phyloP scores from a whole-genome alignment of 2,888 invertebrate genomes.

The Synergus japonicus region DNA sequence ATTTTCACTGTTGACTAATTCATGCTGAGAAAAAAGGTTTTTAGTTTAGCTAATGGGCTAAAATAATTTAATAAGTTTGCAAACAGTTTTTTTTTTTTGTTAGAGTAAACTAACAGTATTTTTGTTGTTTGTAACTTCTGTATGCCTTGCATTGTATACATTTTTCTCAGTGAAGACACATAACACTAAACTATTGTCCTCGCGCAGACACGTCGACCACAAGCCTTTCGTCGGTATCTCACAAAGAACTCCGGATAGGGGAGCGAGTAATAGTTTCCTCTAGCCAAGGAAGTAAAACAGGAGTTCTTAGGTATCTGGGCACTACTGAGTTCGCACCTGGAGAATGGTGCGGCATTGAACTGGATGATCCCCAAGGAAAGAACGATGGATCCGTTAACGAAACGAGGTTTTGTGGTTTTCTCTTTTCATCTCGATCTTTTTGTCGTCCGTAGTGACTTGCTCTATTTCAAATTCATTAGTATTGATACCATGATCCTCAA shows the following conservation, averaged over 20 bases:
- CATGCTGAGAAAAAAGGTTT: no score
- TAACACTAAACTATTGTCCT: conserved; percentile 21
- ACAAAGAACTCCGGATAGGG: conserved; percentile 87
- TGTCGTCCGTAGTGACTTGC: neutral
- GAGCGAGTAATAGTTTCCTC: conserved; percentile 94
- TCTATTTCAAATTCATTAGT: conserved; percentile 8
- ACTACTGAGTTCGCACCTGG: conserved; percentile 94
- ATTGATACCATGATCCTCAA: neutral
- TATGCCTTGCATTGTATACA: neutral
- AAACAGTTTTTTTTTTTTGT: neutral
- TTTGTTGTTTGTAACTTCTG: neutral
- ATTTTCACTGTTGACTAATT: neutral
- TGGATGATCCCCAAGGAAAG: conserved; percentile 95
- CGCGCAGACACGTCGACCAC: conserved; percentile 78
- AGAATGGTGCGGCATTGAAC: conserved; percentile 96
- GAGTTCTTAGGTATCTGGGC: conserved; percentile 91
- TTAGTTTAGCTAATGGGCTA: no score
- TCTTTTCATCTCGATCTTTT: conserved; percentile 6
- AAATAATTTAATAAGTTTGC: no score
- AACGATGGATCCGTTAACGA: conserved; percentile 97
- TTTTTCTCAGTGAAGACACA: neutral
- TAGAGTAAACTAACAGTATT: neutral
- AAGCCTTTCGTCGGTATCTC: conserved; percentile 76
- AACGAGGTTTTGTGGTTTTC: conserved; percentile 83
- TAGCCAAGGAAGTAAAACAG: conserved; percentile 92